Evolutionary conservation across 2,888 invertebrate species (phyloP).

Genomic region (Cerceris ruficornis): DNA sequence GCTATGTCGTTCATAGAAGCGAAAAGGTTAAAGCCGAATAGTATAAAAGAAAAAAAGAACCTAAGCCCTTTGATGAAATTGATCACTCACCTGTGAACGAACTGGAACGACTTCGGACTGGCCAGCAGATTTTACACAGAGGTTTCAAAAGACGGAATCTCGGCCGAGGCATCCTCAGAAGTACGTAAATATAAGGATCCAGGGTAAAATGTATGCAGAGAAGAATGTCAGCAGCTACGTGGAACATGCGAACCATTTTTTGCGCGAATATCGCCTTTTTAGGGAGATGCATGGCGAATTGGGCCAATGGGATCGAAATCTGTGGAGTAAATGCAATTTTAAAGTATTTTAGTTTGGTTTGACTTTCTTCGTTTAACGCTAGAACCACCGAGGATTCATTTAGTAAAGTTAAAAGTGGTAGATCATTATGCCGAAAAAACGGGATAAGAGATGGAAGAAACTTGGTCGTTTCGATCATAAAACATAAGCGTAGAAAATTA

Average conservation of each 20-base stretch:
- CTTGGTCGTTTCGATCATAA: too few relatives aligned
- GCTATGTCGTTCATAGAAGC: too few relatives aligned
- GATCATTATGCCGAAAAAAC: not conserved
- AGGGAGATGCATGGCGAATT: conserved; percentile 76
- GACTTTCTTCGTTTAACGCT: not conserved
- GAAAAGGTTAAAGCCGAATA: too few relatives aligned
- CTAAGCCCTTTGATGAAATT: not conserved
- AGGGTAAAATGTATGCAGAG: conserved; percentile 92
- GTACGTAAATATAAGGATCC: conserved; percentile 92
- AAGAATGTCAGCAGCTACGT: conserved; percentile 87
- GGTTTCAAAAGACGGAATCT: conserved; percentile 76
- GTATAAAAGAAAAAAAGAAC: not conserved
- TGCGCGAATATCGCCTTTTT: conserved; percentile 50
- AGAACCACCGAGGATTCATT: not conserved
- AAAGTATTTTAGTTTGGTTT: not conserved
- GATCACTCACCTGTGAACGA: conserved; percentile 77
- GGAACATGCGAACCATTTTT: conserved; percentile 81
- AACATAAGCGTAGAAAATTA: too few relatives aligned
- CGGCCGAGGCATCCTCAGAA: conserved; percentile 84
- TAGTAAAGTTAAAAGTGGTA: not conserved
- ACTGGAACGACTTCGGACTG: conserved; percentile 73
- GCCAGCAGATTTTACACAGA: conserved; percentile 77
- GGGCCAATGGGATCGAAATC: conserved; percentile 87
- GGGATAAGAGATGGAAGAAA: too few relatives aligned
- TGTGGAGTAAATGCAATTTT: conserved; percentile 75